These are phyloP conservation scores for sheep (Ovis aries) DNA, from an alignment of 2,113 vertebrate species.

Conservation along the genomic window DNA sequence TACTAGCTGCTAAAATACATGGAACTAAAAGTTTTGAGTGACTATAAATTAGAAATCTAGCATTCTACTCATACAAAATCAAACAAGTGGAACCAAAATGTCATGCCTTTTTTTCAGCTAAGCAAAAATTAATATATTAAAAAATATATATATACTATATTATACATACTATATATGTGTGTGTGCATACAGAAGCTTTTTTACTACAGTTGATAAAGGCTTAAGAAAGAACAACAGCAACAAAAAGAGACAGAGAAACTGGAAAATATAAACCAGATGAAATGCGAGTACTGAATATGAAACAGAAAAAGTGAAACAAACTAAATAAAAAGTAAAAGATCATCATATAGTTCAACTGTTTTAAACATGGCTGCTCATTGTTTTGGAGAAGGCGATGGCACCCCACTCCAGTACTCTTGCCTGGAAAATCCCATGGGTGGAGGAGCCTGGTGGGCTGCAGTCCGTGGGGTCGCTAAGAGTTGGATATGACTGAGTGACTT, in stretches of 20 bases:
- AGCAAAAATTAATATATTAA: not conserved
- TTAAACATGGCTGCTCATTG: not conserved
- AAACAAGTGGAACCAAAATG: not conserved
- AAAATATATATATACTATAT: not conserved
- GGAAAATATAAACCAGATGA: not conserved
- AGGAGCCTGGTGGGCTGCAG: no score
- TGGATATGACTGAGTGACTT: no score
- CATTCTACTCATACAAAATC: not conserved
- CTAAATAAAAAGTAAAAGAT: not conserved
- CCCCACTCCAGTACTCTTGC: no score
- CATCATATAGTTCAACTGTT: not conserved
- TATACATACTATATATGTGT: not conserved
- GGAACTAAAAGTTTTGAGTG: not conserved
- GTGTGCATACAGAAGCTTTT: not conserved
- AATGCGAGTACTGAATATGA: not conserved
- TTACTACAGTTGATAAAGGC: not conserved
- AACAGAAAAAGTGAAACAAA: not conserved
- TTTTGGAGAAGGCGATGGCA: not conserved
- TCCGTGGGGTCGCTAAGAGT: no score
- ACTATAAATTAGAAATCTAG: not conserved
- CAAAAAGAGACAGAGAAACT: not conserved
- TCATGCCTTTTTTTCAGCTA: not conserved
- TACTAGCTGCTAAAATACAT: not conserved
- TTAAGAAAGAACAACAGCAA: not conserved
- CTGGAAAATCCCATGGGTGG: no score